Base-by-base conservation (phyloP, 2,888 invertebrate species). In the Drosophila seclusa region DNA sequence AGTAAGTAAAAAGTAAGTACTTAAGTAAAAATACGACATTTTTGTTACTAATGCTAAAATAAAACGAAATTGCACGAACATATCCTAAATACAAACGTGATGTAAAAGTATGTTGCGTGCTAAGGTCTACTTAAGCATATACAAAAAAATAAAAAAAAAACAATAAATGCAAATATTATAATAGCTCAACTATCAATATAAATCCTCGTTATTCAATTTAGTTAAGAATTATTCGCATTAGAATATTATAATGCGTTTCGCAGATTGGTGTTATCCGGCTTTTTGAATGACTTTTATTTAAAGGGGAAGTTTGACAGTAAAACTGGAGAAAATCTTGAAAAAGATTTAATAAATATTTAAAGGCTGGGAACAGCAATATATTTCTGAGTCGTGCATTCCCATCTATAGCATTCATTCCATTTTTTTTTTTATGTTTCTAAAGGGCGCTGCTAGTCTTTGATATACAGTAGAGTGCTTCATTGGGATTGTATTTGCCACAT, bases 401-500 rank as follows among this genome's bases (percentile, higher is more conserved):
- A 2, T 11, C 21, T 2, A 24, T 0, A 24, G 4, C 21, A 45
- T 21, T 24, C 7, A 45, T 16, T 16, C 24, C 0, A 7, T 21
- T 16, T 13, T 42, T 21, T 2, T 13, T 21, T 24, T 4, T 27
- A 16, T 8, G 16, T 16, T 18, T 49, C 8, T 10, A 2, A 27
- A 5, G 5, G 5, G 18, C 27, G 8, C 29, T 49, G 49, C 5
- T n/a, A 31, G 42, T 13, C 11, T 24, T 42, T 11, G 58, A 52
- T n/a, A 63, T 42, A 16, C 18, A 24, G 45, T 16, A 38, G 38
- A 53, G 48, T 49, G 31, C 38, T 21, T 59, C 38, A 62, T 29
- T 58, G 58, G 42, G 55, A 29, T 50, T 27, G 49, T 50, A 50
- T 49, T 36, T 29, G 58, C 29, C 58, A 59, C 48, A 45, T 57